Evolutionary conservation across 2,888 invertebrate genomes (phyloP), one percentile per base, ranked within the genome.

Genomic region (Melolontha melolontha): DNA sequence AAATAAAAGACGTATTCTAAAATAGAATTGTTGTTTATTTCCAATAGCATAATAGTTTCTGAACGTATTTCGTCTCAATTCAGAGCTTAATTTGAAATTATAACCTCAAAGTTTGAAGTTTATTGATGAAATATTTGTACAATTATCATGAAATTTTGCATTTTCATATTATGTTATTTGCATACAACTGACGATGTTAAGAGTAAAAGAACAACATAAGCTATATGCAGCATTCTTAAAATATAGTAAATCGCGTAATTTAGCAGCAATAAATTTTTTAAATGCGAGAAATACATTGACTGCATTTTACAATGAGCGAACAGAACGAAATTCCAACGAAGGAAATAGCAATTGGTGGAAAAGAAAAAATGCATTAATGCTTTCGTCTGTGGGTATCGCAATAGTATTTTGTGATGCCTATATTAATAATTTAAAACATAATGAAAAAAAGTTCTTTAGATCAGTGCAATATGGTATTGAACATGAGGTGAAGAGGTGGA

Each of bases 391-490:
- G 1, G 69, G 55, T 7, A 34, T 67, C n/a, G 74, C 74, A 41
- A 42, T 75, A 27, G 79, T 75, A 39, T 69, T 75, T 64, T 82
- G 81, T 69, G 79, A 80, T 59, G 67, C 77, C 6, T 71, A 72
- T 17, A 68, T 71, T 22, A 73, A 66, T 63, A 73, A 74, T 52
- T 63, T 66, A 6, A 76, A 76, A 44, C 74, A 74, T 54, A 76
- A 79, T 54, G 86, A 86, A 47, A 85, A 84, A 72, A 79, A 82
- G 52, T 85, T 87, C 70, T 85, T 87, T 72, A 79, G 83, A 72
- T 84, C 87, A 59, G 85, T 85, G 14, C 86, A 86, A 70, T 84
- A 83, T 78, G 87, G 87, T 17, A 80, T 85, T 72, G 80, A 84
- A 39, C 76, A 78, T 41, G 86, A 87, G 77, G 77, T 87, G 29